A percentile compares a stretch with the other conserved stretches of the same genome.
Evolutionary conservation across 2,113 vertebrate genomes (phyloP).

Genomic region (Accipiter cooperii): DNA sequence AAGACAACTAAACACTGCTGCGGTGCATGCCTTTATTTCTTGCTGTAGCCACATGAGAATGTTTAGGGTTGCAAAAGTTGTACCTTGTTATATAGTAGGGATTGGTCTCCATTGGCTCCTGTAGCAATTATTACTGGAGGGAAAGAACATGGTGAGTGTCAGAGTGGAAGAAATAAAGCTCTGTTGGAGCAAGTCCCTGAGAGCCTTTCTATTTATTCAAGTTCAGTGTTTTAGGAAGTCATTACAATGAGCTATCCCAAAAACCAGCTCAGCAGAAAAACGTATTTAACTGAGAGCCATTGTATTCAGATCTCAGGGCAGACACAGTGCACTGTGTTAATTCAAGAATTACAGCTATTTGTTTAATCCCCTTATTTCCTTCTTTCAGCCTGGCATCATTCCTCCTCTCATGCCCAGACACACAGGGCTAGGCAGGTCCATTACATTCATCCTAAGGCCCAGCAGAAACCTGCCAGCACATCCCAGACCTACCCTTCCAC

Average conservation of each 20-base stretch:
- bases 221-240: conserved; percentile 38
- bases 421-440: not conserved
- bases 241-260: conserved; percentile 25
- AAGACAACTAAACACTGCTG: not conserved
- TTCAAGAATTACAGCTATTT: conserved; percentile 40
- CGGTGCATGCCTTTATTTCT: not conserved
- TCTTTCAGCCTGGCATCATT: not conserved
- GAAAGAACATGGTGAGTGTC: not conserved
- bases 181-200: not conserved
- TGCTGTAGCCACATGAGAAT: not conserved
- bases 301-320: conserved; percentile 15
- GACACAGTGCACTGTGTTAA: not conserved
- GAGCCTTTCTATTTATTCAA: not conserved
- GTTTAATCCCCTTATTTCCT: conserved; percentile 43
- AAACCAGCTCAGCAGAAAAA: conserved; percentile 42
- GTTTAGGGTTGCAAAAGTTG: not conserved
- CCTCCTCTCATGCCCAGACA: not conserved
- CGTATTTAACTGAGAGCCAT: conserved; percentile 31
- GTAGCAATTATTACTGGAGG: not conserved
- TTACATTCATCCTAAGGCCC: not conserved
- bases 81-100: not conserved
- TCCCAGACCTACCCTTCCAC: not conserved
- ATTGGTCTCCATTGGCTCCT: not conserved
- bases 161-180: conserved; percentile 19
- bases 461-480: not conserved